Percentiles rank a stretch among this genome's conserved stretches.
These are phyloP conservation scores for Avahi laniger DNA, from an alignment of 2,797 vertebrate species.

Conservation along the genomic window DNA sequence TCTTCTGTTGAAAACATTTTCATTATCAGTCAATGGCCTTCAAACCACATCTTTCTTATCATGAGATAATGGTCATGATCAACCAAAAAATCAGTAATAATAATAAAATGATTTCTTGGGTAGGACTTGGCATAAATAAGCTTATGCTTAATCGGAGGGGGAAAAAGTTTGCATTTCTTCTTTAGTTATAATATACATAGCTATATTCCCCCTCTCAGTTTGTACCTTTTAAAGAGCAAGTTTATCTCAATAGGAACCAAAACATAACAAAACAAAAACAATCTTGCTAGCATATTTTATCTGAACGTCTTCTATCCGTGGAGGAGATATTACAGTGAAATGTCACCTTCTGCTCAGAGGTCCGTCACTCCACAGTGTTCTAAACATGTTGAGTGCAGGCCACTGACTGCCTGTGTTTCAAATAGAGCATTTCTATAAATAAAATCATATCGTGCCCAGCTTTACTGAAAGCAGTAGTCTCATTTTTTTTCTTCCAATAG, in stretches of 20 bases:
- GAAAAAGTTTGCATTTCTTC: not conserved
- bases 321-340: not conserved
- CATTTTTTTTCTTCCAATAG: not conserved
- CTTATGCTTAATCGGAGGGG: not conserved
- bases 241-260: not conserved
- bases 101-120: not conserved
- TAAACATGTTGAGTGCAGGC: not conserved
- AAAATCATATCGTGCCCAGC: constrained; percentile 1
- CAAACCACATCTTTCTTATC: not conserved
- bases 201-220: not conserved
- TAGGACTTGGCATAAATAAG: not conserved
- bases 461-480: constrained; percentile 53
- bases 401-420: not conserved
- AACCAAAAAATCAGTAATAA: not conserved
- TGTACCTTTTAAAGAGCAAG: not conserved
- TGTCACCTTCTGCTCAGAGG: accelerated
- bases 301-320: not conserved
- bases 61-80: not conserved
- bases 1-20: not conserved
- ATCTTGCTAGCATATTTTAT: not conserved
- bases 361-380: constrained; percentile 33
- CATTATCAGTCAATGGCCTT: not conserved
- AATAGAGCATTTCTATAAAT: constrained; percentile 52
- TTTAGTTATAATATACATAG: not conserved
- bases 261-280: not conserved